Base-by-base conservation (phyloP, 2,113 vertebrate genomes). In the Actenoides hombroni region DNA sequence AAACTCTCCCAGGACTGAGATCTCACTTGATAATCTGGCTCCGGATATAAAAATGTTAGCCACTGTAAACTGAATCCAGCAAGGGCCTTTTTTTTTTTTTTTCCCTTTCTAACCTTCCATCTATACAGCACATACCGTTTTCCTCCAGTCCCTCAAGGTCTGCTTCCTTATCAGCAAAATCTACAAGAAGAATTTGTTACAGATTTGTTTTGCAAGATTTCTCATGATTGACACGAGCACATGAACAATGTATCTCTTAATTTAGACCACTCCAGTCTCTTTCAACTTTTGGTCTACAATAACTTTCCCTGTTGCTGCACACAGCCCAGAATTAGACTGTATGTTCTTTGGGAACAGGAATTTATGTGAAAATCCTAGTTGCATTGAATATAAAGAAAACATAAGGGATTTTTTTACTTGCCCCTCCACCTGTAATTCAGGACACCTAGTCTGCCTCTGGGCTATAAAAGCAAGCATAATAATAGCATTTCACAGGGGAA, bases 1-100 rank as follows among this genome's bases (percentile, higher is more conserved):
- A 71, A 96, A 79, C 48, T 93, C 95, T 93, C 88, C 29, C 68
- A 56, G 75, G 79, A 69, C 80, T 8, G 23, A 95, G 76, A 96
- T 92, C 54, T 54, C 42, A 33, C 51, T 93, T 65, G 69, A 86
- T 92, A 79, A 75, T 84, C 83, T 75, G 54, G 31, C 64, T 90
- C 80, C 15, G 0, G 51, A 88, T 91, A 61, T 76, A 90, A 90
- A 94, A 95, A 64, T 4, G 24, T 92, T 82, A 86, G 39, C 76
- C 56, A 40, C 28, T 21, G 24, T 68, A 92, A 95, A 95, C 35
- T 56, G 64, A 78, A 93, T 33, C 68, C 60, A 93, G 64, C 35
- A 89, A 86, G 51, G 29, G 21, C 57, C 20, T 69, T 74, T 14
- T 59, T 63, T 24, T 69, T 74, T 14, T 59, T 63, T n/a, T 37